phyloP scores from a whole-genome alignment of 2,797 vertebrate genomes.

The Aselliscus stoliczkanus region DNA sequence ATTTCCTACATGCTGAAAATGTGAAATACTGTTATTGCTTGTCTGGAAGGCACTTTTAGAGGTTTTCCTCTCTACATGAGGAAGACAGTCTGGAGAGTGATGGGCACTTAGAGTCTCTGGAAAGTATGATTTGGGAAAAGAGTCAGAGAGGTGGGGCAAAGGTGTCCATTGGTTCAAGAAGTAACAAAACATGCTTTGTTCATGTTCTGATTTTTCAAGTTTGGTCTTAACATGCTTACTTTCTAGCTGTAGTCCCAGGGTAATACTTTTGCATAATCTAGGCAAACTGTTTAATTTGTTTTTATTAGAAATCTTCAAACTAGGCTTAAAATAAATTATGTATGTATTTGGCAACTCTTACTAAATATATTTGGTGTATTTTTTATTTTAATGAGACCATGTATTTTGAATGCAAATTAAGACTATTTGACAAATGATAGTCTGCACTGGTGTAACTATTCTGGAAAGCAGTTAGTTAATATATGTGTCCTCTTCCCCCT shows the following conservation, averaged over 20 bases:
- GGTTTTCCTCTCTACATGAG: not conserved
- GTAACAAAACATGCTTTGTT: not conserved
- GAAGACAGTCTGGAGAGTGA: not conserved
- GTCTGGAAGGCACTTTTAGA: not conserved
- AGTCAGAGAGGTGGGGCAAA: not conserved
- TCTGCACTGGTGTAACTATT: not conserved
- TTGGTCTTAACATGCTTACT: not conserved
- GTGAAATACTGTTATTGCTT: not conserved
- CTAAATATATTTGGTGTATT: constrained; percentile 2
- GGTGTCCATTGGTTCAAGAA: not conserved
- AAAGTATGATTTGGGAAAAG: not conserved
- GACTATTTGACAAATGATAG: not conserved
- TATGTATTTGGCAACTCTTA: not conserved
- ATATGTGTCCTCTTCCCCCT: not conserved
- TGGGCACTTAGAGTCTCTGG: not conserved
- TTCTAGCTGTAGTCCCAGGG: not conserved
- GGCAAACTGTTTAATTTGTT: not conserved
- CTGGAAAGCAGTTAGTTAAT: not conserved
- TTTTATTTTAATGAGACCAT: not conserved
- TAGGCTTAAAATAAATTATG: not conserved
- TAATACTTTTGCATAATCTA: not conserved
- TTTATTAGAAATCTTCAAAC: not conserved
- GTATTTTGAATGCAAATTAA: constrained; percentile 29
- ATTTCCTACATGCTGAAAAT: not conserved
- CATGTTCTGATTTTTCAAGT: not conserved